These are phyloP conservation scores for Chitala chitala DNA, from an alignment of 2,113 vertebrate genomes.

Conservation along the genomic window DNA sequence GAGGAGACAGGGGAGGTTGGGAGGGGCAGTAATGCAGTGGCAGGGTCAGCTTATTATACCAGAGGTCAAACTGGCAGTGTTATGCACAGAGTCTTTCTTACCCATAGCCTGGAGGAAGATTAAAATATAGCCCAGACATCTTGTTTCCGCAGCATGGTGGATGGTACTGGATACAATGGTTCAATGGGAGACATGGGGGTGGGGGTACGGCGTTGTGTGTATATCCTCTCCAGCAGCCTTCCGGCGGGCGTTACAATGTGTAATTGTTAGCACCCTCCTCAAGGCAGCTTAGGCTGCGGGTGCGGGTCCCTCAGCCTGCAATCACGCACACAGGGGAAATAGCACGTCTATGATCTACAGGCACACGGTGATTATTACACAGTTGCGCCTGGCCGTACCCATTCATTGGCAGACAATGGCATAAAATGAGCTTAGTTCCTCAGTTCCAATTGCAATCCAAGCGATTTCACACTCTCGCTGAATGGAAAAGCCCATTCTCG, in stretches of 20 bases:
- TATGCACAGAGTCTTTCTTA: too few species aligned
- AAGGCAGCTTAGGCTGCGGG: neutral
- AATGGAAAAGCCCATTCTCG: neutral
- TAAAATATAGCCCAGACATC: too few species aligned
- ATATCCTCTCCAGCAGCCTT: too few species aligned
- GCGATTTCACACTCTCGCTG: constrained; percentile 1
- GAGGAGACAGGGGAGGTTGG: too few species aligned
- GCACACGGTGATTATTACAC: neutral
- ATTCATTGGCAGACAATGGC: constrained; percentile 1
- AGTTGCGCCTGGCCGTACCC: neutral
- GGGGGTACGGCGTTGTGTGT: too few species aligned
- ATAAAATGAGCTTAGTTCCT: neutral
- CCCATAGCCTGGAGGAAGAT: too few species aligned
- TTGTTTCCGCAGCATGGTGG: too few species aligned
- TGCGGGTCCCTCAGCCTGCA: neutral
- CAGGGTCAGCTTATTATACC: too few species aligned
- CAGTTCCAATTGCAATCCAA: neutral
- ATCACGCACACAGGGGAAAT: neutral
- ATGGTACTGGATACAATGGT: neutral
- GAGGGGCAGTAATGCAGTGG: too few species aligned
- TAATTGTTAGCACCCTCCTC: too few species aligned
- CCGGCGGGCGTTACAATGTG: neutral
- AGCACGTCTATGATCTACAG: too few species aligned
- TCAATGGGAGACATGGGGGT: neutral
- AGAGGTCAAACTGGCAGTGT: too few species aligned